phyloP scores from a whole-genome alignment of 2,113 vertebrate species.

The Epinephelus cyanopodus region DNA sequence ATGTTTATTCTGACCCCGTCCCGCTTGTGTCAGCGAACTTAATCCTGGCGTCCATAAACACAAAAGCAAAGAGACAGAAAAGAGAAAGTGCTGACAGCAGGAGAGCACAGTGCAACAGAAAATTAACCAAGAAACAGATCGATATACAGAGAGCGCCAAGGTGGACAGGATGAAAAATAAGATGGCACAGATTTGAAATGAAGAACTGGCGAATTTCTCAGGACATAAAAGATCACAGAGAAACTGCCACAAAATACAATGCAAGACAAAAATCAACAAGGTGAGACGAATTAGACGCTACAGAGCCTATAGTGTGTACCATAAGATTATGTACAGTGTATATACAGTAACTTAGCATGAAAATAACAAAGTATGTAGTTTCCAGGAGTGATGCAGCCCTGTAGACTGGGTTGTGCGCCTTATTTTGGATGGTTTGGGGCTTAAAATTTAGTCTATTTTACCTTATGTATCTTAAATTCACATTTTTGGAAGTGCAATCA shows the following conservation, averaged over 20 bases:
- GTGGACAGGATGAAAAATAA: not conserved
- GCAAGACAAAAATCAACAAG: too few species aligned
- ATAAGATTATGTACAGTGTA: too few species aligned
- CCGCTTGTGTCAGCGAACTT: not conserved
- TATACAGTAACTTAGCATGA: not conserved
- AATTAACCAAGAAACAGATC: not conserved
- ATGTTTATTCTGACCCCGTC: not conserved
- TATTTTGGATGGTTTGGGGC: not conserved
- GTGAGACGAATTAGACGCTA: too few species aligned
- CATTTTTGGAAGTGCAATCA: not conserved
- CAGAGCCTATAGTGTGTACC: too few species aligned
- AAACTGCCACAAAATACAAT: too few species aligned
- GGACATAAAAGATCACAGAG: too few species aligned
- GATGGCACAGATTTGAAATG: too few species aligned
- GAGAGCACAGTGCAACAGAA: not conserved
- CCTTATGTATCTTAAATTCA: not conserved
- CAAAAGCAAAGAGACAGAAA: not conserved
- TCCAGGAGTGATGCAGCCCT: not conserved
- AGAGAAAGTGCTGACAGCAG: conserved; percentile 9
- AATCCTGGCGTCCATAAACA: not conserved
- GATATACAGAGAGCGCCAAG: too few species aligned
- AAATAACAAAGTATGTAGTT: not conserved
- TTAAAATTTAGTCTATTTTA: not conserved
- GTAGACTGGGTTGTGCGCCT: not conserved
- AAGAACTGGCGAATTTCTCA: too few species aligned